Conservation (phyloP, 1,140 invertebrate genomes). For the Bombus huntii region DNA sequence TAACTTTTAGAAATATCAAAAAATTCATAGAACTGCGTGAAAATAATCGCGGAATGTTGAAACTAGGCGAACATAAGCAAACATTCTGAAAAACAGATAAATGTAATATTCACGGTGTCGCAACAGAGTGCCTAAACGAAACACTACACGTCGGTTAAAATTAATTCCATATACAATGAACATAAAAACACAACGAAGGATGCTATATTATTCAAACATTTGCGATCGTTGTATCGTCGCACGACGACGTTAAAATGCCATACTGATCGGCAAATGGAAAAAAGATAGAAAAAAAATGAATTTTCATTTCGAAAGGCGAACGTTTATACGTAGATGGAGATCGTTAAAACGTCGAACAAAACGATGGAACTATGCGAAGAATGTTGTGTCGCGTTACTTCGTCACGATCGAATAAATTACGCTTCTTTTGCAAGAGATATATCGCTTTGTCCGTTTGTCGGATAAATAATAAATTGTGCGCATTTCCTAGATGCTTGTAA, state of each 20-base stretch:
- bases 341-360: not conserved
- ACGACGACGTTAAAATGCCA: not conserved
- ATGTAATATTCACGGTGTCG: too few relatives aligned
- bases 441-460: not conserved
- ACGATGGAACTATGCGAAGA: not conserved
- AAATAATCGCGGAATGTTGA: too few relatives aligned
- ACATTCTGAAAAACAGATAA: not conserved
- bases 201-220: too few relatives aligned
- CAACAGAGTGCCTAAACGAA: too few relatives aligned
- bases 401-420: constrained; percentile 10
- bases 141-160: too few relatives aligned
- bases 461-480: not conserved
- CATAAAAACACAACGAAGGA: too few relatives aligned
- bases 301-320: constrained; percentile 2
- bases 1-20: too few relatives aligned
- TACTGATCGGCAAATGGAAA: not conserved
- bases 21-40: not conserved
- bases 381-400: not conserved
- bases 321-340: not conserved
- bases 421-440: not conserved
- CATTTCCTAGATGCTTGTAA: not conserved
- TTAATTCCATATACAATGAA: too few relatives aligned
- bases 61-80: not conserved
- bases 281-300: not conserved
- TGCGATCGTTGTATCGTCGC: too few relatives aligned